A percentile compares a stretch with the other conserved stretches of the same genome.
These are phyloP conservation scores for Pterostichus niger DNA, from an alignment of 2,888 invertebrate genomes.

Conservation along the genomic window DNA sequence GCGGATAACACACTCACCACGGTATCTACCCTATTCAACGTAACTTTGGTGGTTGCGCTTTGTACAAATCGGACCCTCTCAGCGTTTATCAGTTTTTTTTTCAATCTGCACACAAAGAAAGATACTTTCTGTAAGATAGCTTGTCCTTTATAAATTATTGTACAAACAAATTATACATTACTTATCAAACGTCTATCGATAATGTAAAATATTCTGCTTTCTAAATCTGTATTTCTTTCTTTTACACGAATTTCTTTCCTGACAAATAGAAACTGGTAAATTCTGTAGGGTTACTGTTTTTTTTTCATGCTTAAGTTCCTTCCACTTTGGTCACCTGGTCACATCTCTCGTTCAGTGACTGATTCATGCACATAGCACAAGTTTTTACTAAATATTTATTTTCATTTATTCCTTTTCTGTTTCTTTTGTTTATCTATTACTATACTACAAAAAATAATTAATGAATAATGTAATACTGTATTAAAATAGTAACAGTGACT, in stretches of 20 bases:
- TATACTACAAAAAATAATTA: constrained; percentile 6
- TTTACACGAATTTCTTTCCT: neutral
- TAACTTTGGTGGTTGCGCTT: constrained; percentile 71
- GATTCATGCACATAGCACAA: constrained; percentile 46
- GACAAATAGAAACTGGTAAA: constrained; percentile 51
- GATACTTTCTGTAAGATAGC: too few species aligned
- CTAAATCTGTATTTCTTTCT: too few species aligned
- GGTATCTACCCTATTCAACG: constrained; percentile 72
- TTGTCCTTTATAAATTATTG: too few species aligned
- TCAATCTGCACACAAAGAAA: neutral
- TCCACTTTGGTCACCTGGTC: constrained; percentile 64
- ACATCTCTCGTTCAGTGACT: constrained; percentile 63
- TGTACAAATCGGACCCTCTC: constrained; percentile 67
- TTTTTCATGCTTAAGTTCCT: constrained; percentile 42
- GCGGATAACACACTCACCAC: constrained; percentile 81
- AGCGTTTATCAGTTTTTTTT: constrained; percentile 43
- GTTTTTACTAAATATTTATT: constrained; percentile 31
- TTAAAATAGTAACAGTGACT: neutral
- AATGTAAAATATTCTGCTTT: too few species aligned
- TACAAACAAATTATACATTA: too few species aligned
- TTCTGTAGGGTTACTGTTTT: constrained; percentile 4
- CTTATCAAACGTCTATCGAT: too few species aligned
- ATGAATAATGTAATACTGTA: constrained; percentile 32
- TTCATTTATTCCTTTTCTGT: constrained; percentile 15
- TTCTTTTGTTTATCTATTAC: constrained; percentile 26